Evolutionary conservation across 2,888 invertebrate species (phyloP), one percentile per base, ranked within the genome.

Genomic region (Lasiommata megera): DNA sequence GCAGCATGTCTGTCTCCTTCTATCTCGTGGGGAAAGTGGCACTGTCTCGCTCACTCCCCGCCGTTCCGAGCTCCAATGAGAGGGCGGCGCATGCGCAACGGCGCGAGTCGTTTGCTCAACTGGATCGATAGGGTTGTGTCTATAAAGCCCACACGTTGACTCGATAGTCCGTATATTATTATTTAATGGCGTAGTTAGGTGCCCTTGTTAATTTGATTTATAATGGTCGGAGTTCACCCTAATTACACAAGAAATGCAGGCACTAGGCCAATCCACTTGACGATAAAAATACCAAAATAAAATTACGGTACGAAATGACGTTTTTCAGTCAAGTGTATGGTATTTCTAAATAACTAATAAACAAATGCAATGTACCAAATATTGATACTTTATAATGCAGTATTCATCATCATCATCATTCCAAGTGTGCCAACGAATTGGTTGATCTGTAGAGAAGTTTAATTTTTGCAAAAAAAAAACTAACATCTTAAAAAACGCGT

Each of bases 91-190:
- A 70, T 67, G 82, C 84, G 88, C 89, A 88, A 73, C 81, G 84
- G 78, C 82, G 87, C 89, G 89, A 80, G 76, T 80, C 88, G 87
- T 82, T 82, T 80, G 81, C 81, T 84, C 82, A 79, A 80, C 82
- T 80, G 81, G 79, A 82, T 82, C 80, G 78, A 79, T 85, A 89
- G 88, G 89, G 88, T 77, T 88, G 88, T 60, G 61, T 84, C 84
- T 46, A 43, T 79, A 73, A 85, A 85, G 82, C 85, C 85, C 79
- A 77, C 80, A 79, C 77, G 18, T 9, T 53, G 73, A 73, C 74
- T 82, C 82, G 84, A 79, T 50, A 37, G 34, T 23, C 23, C 11
- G 9, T 50, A 18, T n/a, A n/a, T n/a, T n/a, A n/a, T 46, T 51
- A 58, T 50, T 51, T 34, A 41, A 23, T 54, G 37, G n/a, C 11